phyloP scores from a whole-genome alignment of 1,140 invertebrate species.

The Choristoneura fumiferana region DNA sequence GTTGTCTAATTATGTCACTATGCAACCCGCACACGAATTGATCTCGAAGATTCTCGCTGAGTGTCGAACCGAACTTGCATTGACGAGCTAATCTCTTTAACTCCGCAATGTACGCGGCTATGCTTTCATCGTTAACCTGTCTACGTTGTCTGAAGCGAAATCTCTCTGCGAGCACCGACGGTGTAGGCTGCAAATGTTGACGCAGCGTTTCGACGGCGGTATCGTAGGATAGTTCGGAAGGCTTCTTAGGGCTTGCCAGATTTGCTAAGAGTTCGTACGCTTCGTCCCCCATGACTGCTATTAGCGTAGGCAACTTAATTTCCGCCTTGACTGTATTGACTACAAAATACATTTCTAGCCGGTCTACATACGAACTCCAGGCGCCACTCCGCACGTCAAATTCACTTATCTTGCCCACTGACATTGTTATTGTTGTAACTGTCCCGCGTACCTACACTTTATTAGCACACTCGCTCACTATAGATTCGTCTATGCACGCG shows the following conservation, averaged over 20 bases:
- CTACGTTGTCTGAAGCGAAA: conserved; percentile 24
- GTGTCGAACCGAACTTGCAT: conserved; percentile 22
- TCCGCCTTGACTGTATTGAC: background rate
- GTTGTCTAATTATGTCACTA: background rate
- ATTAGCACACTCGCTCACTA: no score
- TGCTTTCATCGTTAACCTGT: conserved; percentile 14
- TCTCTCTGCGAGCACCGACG: conserved; percentile 17
- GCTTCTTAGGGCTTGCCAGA: conserved; percentile 21
- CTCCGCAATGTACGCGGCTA: conserved; percentile 21
- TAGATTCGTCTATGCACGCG: no score
- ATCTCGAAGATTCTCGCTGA: conserved; percentile 21
- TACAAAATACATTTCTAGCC: conserved; percentile 9
- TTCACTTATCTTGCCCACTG: background rate
- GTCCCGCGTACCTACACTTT: no score
- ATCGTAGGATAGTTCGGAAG: background rate
- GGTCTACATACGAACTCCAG: background rate
- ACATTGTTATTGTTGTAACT: background rate
- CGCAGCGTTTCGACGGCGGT: background rate
- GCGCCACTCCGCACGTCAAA: background rate
- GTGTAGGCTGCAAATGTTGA: conserved; percentile 23
- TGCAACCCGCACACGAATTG: conserved; percentile 21
- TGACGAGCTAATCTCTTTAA: conserved; percentile 1
- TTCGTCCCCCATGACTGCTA: conserved; percentile 16
- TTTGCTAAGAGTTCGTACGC: conserved; percentile 23
- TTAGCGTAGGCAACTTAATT: no score